These are phyloP conservation scores for Gobio occitaniae DNA, from an alignment of 2,797 vertebrate genomes.

Conservation along the genomic window DNA sequence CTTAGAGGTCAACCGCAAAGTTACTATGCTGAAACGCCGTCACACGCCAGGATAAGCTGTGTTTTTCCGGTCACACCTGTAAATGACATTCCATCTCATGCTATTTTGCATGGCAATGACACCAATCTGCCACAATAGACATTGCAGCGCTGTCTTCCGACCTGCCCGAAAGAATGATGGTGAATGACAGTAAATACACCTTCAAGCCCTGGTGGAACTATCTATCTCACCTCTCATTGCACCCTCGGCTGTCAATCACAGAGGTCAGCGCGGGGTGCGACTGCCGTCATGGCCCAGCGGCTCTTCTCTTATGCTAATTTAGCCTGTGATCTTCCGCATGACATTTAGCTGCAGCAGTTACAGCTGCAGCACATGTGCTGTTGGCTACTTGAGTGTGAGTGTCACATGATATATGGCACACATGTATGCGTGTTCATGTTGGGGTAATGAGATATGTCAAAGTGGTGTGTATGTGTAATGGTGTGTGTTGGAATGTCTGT, in stretches of 20 bases:
- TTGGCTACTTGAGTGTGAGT: conserved; percentile 37
- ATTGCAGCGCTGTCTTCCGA: conserved; percentile 27
- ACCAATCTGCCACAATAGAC: conserved; percentile 38
- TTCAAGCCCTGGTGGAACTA: conserved; percentile 39
- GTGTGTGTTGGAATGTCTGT: conserved; percentile 39
- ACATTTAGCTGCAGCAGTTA: conserved; percentile 57
- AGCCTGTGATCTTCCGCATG: conserved; percentile 51
- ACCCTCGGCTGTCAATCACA: conserved; percentile 62
- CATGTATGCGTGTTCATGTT: conserved; percentile 20
- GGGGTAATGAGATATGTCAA: conserved; percentile 58
- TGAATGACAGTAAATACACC: conserved; percentile 62
- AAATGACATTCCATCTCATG: conserved; percentile 33
- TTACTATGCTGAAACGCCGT: not conserved
- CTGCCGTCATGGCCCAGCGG: conserved; percentile 50
- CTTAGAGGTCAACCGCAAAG: conserved; percentile 48
- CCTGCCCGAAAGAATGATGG: conserved; percentile 50
- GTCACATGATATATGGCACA: conserved; percentile 34
- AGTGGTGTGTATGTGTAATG: conserved; percentile 53
- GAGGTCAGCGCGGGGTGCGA: conserved; percentile 47
- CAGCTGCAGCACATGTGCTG: conserved; percentile 47
- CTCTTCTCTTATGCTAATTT: conserved; percentile 60
- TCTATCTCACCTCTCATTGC: conserved; percentile 57
- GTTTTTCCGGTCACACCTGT: conserved; percentile 20
- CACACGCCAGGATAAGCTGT: conserved; percentile 3
- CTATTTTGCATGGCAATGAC: conserved; percentile 41